A percentile compares a stretch with the other conserved stretches of the same genome.
Evolutionary conservation across 2,888 invertebrate species (phyloP).

Genomic region (Heliconius ethilla): DNA sequence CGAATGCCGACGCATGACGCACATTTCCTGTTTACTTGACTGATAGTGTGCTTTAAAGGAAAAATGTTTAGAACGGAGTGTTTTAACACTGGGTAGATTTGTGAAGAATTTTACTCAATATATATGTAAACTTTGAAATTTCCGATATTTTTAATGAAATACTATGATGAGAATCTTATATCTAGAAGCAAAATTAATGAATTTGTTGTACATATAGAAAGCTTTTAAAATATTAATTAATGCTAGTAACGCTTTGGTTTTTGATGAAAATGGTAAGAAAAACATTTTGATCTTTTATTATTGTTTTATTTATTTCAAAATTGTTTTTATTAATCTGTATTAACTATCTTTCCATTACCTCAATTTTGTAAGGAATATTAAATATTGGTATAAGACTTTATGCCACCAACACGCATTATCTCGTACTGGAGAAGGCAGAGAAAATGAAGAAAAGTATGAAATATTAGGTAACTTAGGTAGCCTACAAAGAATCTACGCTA

Average conservation of each 20-base stretch:
- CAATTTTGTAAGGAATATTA: too few species aligned
- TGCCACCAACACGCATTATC: too few species aligned
- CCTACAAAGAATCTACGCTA: too few species aligned
- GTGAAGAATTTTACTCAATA: neutral
- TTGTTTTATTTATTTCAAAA: too few species aligned
- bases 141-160: too few species aligned
- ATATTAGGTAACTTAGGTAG: neutral
- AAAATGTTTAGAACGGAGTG: neutral
- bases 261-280: too few species aligned
- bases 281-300: too few species aligned
- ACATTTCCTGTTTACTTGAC: conserved; percentile 64
- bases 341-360: too few species aligned
- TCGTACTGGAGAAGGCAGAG: neutral
- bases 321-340: too few species aligned
- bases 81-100: neutral
- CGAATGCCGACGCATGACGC: conserved; percentile 59
- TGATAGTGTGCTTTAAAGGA: conserved; percentile 39
- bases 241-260: neutral
- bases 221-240: neutral
- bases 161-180: too few species aligned
- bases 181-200: neutral
- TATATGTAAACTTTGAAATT: too few species aligned
- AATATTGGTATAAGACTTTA: too few species aligned
- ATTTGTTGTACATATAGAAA: neutral
- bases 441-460: neutral